Evolutionary conservation across 1,140 invertebrate species (phyloP).

Genomic region (Glomeris maerens): DNA sequence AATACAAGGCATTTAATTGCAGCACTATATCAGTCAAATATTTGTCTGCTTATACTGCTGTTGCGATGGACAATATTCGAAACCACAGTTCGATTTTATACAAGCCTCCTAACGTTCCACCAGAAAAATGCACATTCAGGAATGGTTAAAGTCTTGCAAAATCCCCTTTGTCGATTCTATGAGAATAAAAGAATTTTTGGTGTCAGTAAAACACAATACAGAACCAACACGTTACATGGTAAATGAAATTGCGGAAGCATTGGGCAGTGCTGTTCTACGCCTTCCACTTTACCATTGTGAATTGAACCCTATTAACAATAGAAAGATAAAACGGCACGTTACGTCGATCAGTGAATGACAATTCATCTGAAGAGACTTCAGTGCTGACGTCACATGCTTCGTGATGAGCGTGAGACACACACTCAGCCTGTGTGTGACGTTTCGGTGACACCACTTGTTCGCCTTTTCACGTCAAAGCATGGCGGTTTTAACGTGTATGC

Average conservation of each 20-base stretch:
- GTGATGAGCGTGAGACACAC: too few species aligned
- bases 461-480: too few species aligned
- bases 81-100: slow-evolving; percentile 19
- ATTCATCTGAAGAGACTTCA: too few species aligned
- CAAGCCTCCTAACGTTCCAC: neutral
- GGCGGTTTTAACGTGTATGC: too few species aligned
- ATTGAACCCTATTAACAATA: slow-evolving; percentile 28
- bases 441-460: too few species aligned
- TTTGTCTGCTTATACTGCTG: slow-evolving; percentile 12
- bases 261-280: slow-evolving; percentile 19
- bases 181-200: neutral
- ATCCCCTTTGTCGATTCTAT: neutral
- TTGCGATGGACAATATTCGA: slow-evolving; percentile 22
- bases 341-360: too few species aligned
- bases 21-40: too few species aligned
- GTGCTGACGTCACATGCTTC: too few species aligned
- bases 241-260: neutral
- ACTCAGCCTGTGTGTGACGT: too few species aligned
- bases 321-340: too few species aligned
- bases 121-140: slow-evolving; percentile 13
- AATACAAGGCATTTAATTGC: too few species aligned
- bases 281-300: slow-evolving; percentile 29
- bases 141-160: slow-evolving; percentile 9
- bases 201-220: neutral
- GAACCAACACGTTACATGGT: neutral